These are phyloP conservation scores for Drosophila yooni DNA, from an alignment of 2,888 invertebrate genomes.

Conservation along the genomic window DNA sequence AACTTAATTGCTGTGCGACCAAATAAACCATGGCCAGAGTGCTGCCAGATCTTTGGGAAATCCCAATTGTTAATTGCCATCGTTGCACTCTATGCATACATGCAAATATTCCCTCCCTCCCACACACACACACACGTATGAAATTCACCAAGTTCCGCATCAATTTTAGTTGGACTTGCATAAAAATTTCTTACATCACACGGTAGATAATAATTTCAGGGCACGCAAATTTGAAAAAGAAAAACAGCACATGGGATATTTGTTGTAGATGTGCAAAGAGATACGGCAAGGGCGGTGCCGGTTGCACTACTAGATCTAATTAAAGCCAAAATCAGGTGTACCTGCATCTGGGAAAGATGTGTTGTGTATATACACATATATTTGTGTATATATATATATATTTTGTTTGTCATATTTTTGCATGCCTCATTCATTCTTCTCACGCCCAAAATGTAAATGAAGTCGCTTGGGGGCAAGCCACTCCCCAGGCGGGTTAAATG, in stretches of 20 bases:
- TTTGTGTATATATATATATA: slow-evolving; percentile 16
- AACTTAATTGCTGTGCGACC: slow-evolving; percentile 60
- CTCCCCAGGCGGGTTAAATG: background rate
- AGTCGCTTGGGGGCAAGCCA: slow-evolving; percentile 47
- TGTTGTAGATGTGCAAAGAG: slow-evolving; percentile 42
- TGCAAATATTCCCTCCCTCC: background rate
- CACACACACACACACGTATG: background rate
- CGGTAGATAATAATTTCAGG: slow-evolving; percentile 44
- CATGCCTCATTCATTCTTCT: slow-evolving; percentile 65
- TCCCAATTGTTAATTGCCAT: slow-evolving; percentile 36
- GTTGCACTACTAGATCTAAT: slow-evolving; percentile 49
- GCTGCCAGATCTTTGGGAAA: slow-evolving; percentile 30
- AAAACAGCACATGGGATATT: slow-evolving; percentile 39
- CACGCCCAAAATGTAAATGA: slow-evolving; percentile 78
- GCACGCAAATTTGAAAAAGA: slow-evolving; percentile 63
- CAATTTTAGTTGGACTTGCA: slow-evolving; percentile 51
- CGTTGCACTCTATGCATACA: slow-evolving; percentile 11
- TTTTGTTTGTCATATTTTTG: slow-evolving; percentile 56
- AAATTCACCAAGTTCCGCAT: slow-evolving; percentile 54
- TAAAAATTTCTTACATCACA: slow-evolving; percentile 44
- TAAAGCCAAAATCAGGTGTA: slow-evolving; percentile 41
- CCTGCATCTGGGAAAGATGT: slow-evolving; percentile 56
- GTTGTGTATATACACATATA: background rate
- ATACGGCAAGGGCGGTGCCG: slow-evolving; percentile 50
- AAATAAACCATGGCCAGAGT: slow-evolving; percentile 43